These are phyloP conservation scores for Moxostoma hubbsi DNA, from an alignment of 2,797 vertebrate genomes.

Conservation along the genomic window DNA sequence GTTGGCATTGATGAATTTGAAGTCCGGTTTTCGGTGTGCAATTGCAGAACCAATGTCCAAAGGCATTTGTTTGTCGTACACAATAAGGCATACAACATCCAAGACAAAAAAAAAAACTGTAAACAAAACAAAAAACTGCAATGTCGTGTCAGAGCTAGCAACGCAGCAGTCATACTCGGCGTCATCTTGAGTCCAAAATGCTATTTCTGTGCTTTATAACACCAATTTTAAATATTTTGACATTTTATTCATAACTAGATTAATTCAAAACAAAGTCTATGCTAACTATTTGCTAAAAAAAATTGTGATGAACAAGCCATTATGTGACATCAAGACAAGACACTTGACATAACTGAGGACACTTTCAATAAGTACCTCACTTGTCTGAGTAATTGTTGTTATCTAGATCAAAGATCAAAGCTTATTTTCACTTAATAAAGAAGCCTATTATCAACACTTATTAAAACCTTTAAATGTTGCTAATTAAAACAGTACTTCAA, in stretches of 20 bases:
- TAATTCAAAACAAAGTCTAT: neutral
- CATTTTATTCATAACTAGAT: neutral
- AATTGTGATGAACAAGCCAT: slow-evolving; percentile 1
- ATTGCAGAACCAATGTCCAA: too few species aligned
- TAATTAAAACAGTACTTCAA: slow-evolving; percentile 1
- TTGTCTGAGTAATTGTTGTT: slow-evolving; percentile 57
- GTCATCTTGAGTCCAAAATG: too few species aligned
- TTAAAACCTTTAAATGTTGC: slow-evolving; percentile 4
- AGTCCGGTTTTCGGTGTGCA: too few species aligned
- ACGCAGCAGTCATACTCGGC: too few species aligned
- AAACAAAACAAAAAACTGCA: too few species aligned
- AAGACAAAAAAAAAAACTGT: too few species aligned
- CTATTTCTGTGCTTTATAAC: neutral
- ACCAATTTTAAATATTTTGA: neutral
- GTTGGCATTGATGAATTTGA: too few species aligned
- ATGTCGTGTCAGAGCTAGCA: too few species aligned
- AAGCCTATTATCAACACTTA: slow-evolving; percentile 34
- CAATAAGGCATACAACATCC: too few species aligned
- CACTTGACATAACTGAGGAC: slow-evolving; percentile 7
- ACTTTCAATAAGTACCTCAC: slow-evolving; percentile 23
- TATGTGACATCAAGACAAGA: slow-evolving; percentile 17
- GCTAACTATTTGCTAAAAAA: slow-evolving; percentile 11
- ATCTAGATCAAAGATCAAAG: slow-evolving; percentile 58
- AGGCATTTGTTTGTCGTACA: too few species aligned
- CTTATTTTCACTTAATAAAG: slow-evolving; percentile 45